These are phyloP conservation scores for Acronicta psi DNA, from an alignment of 2,888 invertebrate species.

Conservation along the genomic window DNA sequence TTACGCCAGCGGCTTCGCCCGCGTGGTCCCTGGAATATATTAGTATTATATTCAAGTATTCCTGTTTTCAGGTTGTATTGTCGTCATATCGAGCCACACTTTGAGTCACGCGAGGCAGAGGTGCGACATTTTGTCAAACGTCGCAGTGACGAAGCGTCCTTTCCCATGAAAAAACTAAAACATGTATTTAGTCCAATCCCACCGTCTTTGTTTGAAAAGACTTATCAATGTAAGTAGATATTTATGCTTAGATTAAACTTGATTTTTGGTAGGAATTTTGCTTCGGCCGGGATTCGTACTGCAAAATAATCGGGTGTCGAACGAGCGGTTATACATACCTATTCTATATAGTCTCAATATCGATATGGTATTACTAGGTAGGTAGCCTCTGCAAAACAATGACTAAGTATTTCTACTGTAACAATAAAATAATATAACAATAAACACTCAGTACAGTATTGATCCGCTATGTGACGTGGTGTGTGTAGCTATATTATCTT, in stretches of 20 bases:
- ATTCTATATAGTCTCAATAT: no score
- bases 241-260: neutral
- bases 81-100: conserved; percentile 79
- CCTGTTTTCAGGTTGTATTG: conserved; percentile 76
- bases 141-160: conserved; percentile 75
- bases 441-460: conserved; percentile 21
- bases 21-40: no score
- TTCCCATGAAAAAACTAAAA: conserved; percentile 74
- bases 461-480: conserved; percentile 25
- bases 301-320: no score
- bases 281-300: no score
- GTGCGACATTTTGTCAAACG: conserved; percentile 78
- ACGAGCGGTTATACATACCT: no score
- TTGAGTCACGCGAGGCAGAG: conserved; percentile 73
- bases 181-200: conserved; percentile 75
- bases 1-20: no score
- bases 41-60: neutral
- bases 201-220: conserved; percentile 74
- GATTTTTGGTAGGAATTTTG: no score
- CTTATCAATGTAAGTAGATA: conserved; percentile 77
- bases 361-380: no score
- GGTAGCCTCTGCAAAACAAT: no score
- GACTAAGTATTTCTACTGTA: neutral
- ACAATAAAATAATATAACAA: neutral
- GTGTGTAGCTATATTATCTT: conserved; percentile 36